Conservation (phyloP, 2,797 vertebrate species). For the Liparis tanakae region DNA sequence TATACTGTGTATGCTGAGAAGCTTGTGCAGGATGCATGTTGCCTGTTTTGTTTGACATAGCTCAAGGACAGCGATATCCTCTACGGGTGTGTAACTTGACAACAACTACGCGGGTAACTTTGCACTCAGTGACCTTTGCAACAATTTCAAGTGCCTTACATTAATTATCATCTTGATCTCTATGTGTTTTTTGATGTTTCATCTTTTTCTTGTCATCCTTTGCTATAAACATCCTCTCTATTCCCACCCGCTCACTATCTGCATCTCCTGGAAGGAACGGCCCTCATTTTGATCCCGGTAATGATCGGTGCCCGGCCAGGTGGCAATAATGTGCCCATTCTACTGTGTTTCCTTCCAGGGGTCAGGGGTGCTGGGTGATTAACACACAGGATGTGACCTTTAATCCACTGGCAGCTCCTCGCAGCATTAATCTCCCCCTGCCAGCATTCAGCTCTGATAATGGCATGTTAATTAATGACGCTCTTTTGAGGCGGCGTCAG, state of each 20-base stretch:
- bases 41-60: constrained; percentile 30
- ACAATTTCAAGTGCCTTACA: not conserved
- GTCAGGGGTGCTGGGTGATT: constrained; percentile 82
- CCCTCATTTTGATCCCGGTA: constrained; percentile 69
- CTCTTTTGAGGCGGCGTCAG: constrained; percentile 61
- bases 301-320: constrained; percentile 81
- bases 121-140: constrained; percentile 39
- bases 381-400: constrained; percentile 88
- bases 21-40: constrained; percentile 17
- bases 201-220: constrained; percentile 12
- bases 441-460: constrained; percentile 79
- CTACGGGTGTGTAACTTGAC: constrained; percentile 43
- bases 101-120: constrained; percentile 15
- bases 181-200: not conserved
- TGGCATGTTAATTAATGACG: constrained; percentile 87
- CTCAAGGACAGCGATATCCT: constrained; percentile 39
- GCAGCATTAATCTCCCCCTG: constrained; percentile 83
- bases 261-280: constrained; percentile 39
- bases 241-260: constrained; percentile 21
- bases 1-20: constrained; percentile 5
- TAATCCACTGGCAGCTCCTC: constrained; percentile 83
- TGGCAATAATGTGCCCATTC: constrained; percentile 88
- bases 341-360: constrained; percentile 86
- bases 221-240: not conserved
- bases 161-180: constrained; percentile 4